These are phyloP conservation scores for Monodelphis domestica DNA, from an alignment of 2,797 vertebrate species.

Conservation along the genomic window DNA sequence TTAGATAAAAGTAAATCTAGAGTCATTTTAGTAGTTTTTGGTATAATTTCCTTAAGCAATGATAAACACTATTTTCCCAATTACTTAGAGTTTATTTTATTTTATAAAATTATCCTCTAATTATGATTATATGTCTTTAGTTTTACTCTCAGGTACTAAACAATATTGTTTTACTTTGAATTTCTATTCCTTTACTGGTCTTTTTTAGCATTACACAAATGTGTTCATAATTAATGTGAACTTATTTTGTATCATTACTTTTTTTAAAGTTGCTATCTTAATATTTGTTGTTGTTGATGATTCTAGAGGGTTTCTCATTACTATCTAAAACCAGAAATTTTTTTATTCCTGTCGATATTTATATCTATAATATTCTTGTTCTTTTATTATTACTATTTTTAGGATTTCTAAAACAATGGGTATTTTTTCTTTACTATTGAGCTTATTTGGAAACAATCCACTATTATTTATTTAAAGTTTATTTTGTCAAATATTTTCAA, in stretches of 20 bases:
- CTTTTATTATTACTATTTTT: neutral
- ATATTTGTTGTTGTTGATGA: neutral
- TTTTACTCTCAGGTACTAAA: neutral
- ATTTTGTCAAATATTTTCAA: neutral
- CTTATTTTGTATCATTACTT: neutral
- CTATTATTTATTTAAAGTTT: neutral
- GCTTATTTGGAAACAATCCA: neutral
- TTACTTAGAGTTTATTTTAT: too few species aligned
- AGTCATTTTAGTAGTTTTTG: too few species aligned
- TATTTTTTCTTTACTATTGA: neutral
- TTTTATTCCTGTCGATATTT: neutral
- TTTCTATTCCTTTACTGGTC: neutral
- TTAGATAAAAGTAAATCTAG: neutral
- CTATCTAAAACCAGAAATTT: too few species aligned
- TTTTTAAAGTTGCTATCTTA: neutral
- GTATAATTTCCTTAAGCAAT: too few species aligned
- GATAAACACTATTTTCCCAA: too few species aligned
- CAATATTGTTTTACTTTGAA: neutral
- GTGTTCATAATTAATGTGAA: neutral
- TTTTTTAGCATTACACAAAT: neutral
- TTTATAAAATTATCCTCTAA: too few species aligned
- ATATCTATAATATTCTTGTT: neutral
- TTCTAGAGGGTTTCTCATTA: too few species aligned
- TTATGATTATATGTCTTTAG: neutral
- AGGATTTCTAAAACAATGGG: neutral